Conservation (phyloP, 2,888 invertebrate genomes). For the Sepioteuthis lessoniana region DNA sequence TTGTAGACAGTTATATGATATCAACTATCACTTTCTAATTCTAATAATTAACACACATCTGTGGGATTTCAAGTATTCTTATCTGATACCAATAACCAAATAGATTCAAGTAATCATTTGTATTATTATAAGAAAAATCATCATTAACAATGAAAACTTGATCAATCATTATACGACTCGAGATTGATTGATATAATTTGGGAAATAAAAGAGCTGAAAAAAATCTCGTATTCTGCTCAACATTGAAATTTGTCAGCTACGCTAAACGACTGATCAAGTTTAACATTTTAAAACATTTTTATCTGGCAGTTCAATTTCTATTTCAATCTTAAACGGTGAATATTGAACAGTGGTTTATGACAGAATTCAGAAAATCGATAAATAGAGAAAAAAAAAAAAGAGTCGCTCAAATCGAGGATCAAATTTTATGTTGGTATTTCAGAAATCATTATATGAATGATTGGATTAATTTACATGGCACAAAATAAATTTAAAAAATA, state of each 20-base stretch:
- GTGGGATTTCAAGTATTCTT: no score
- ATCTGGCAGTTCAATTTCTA: not conserved
- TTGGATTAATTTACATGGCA: not conserved
- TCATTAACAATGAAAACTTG: not conserved
- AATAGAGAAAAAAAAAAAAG: not conserved
- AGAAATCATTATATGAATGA: not conserved
- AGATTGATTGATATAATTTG: not conserved
- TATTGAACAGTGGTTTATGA: not conserved
- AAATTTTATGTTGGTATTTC: slow-evolving; percentile 5
- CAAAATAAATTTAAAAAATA: not conserved
- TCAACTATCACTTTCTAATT: no score
- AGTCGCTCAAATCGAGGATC: not conserved
- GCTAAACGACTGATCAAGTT: not conserved
- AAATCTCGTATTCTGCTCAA: not conserved
- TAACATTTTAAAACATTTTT: not conserved
- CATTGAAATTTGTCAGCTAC: not conserved
- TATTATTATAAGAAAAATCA: no score
- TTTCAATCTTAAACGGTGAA: not conserved
- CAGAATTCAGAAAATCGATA: not conserved
- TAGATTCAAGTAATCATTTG: no score
- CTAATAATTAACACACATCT: no score
- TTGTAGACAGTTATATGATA: no score
- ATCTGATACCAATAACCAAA: no score
- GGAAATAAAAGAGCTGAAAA: not conserved
- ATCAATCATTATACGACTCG: not conserved